Evolutionary conservation across 2,888 invertebrate species (phyloP).

Genomic region (Caenorhabditis sulstoni): DNA sequence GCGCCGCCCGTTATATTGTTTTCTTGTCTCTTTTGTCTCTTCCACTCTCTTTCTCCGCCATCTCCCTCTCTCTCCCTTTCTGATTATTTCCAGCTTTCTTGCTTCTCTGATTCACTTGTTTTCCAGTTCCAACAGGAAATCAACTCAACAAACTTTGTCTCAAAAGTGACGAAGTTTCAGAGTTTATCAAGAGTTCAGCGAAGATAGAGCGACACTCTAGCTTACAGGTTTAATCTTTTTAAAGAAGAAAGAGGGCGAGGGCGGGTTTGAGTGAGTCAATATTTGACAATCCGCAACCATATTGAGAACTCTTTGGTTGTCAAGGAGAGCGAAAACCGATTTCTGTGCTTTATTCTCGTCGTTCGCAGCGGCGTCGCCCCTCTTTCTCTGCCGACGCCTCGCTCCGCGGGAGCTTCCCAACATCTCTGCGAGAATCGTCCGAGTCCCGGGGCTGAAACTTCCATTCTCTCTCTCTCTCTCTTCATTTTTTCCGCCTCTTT

Average conservation of each 20-base stretch:
- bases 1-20: conserved; percentile 47
- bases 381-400: background rate
- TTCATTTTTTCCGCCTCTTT: conserved; percentile 17
- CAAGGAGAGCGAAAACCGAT: conserved; percentile 51
- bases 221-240: conserved; percentile 14
- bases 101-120: background rate
- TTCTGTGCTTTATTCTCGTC: conserved; percentile 29
- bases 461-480: conserved; percentile 23
- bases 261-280: conserved; percentile 32
- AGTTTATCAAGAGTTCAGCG: too few species aligned
- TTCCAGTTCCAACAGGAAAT: conserved; percentile 2
- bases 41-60: background rate
- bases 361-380: too few species aligned
- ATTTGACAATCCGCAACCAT: conserved; percentile 33
- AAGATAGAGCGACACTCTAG: too few species aligned
- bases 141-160: background rate
- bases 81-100: conserved; percentile 1
- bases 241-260: background rate
- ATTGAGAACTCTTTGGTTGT: conserved; percentile 35
- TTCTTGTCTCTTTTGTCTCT: conserved; percentile 30
- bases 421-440: background rate
- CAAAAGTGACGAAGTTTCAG: conserved; percentile 12
- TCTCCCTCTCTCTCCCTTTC: conserved; percentile 1
- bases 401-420: too few species aligned
- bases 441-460: background rate